Evolutionary conservation across 2,113 vertebrate genomes (phyloP).

Genomic region (Callipepla californica): DNA sequence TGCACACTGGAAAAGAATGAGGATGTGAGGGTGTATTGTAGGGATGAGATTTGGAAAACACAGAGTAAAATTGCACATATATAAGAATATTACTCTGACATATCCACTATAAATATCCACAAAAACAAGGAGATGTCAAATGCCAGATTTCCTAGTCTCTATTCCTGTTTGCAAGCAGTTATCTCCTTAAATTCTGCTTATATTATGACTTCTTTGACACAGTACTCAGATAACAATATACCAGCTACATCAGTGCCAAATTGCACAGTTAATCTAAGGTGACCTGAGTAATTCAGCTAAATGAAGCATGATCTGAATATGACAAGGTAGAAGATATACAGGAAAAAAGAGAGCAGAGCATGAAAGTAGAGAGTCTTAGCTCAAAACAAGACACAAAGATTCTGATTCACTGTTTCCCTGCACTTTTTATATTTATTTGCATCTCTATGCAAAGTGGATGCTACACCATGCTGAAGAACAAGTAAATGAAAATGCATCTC

Average conservation of each 20-base stretch:
- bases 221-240: neutral
- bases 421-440: slow-evolving; percentile 44
- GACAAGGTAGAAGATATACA: slow-evolving; percentile 10
- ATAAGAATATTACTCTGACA: neutral
- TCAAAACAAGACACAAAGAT: neutral
- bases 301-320: slow-evolving; percentile 52
- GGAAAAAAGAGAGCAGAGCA: neutral
- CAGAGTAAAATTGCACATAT: neutral
- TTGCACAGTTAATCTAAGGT: slow-evolving; percentile 62
- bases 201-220: slow-evolving; percentile 28
- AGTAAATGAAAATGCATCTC: slow-evolving; percentile 25
- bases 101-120: neutral
- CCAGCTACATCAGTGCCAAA: slow-evolving; percentile 32
- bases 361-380: neutral
- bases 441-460: slow-evolving; percentile 14
- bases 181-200: neutral
- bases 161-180: slow-evolving; percentile 10
- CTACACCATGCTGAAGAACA: neutral
- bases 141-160: neutral
- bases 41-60: neutral
- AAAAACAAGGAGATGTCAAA: neutral
- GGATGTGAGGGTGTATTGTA: neutral
- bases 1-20: slow-evolving; percentile 22
- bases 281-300: slow-evolving; percentile 64
- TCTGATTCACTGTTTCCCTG: neutral